Base-by-base conservation (phyloP, 2,113 vertebrate species). In the Chaenogobius annularis region DNA sequence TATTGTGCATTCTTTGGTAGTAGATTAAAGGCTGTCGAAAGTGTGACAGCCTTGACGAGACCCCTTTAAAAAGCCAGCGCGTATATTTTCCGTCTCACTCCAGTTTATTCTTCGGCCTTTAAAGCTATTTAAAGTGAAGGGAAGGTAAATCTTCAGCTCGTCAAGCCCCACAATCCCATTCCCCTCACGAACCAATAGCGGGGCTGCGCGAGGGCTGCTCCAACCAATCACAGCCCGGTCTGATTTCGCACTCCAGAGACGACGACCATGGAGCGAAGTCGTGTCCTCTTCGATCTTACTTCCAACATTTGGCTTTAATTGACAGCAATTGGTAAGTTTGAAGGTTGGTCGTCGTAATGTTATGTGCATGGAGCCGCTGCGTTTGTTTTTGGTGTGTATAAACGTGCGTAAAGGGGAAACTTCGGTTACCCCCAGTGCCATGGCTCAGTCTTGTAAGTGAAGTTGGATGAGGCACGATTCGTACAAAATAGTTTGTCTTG, bases 201-300 rank as follows among this genome's bases (percentile, higher is more conserved):
- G 48, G 10, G 19, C 2, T 48, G 72, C 35, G 13, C 7, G 43
- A 7, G 61, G 17, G 11, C 35, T 1, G 43, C 44, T 26, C 54
- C 43, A 78, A 59, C 90, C 90, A 91, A 93, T 92, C 35, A 81
- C 72, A 54, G 43, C 14, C 19, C 3, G 66, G 81, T n/a, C 43
- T 81, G 71, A 75, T 85, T 71, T 72, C 78, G 78, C 72, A 76
- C 74, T 83, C 83, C 26, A 72, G 79, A 79, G 87, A 68, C 78
- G 64, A 59, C 69, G 75, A 80, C 62, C 75, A 85, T 89, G 83
- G 81, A 82, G 37, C 9, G 85, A 72, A 86, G 79, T 22, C 3
- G 68, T 50, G 77, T 73, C 74, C 70, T 75, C 5, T 26, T 72
- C 77, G 20, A 15, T 17, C 43, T 22, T 43, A 13, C 78, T 86